Conservation (phyloP, 2,888 invertebrate species). For the Drosophila infuscata region DNA sequence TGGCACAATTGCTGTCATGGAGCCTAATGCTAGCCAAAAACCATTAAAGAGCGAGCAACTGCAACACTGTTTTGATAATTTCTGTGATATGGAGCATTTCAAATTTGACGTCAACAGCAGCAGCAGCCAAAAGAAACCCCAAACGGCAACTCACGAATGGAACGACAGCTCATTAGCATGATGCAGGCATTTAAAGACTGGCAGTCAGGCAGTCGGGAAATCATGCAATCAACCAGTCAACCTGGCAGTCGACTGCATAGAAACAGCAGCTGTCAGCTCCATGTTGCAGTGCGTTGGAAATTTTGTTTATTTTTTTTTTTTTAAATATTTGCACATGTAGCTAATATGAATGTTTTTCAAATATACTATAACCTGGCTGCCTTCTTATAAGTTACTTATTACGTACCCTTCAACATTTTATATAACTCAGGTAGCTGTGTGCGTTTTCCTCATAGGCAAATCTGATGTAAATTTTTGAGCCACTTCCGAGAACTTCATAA, state of each 20-base stretch:
- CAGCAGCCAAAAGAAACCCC: constrained; percentile 24
- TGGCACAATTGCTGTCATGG: constrained; percentile 12
- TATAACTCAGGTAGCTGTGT: no score
- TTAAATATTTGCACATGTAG: constrained; percentile 1
- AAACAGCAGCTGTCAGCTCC: constrained; percentile 10
- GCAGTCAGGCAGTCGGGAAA: constrained; percentile 14
- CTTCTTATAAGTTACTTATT: not conserved
- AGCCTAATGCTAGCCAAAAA: constrained; percentile 9
- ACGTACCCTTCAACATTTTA: not conserved
- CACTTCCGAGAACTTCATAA: not conserved
- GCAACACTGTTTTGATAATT: constrained; percentile 40
- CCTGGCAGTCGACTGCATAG: constrained; percentile 9
- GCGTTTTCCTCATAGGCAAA: not conserved
- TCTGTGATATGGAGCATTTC: constrained; percentile 13
- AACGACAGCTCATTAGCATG: constrained; percentile 52
- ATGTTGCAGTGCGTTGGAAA: constrained; percentile 1
- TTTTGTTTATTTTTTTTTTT: constrained; percentile 6
- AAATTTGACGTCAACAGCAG: constrained; percentile 27
- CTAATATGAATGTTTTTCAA: not conserved
- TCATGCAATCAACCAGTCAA: constrained; percentile 12
- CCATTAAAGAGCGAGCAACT: constrained; percentile 8
- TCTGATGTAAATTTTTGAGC: not conserved
- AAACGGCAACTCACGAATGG: constrained; percentile 27
- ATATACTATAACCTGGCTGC: not conserved
- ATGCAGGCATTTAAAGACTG: constrained; percentile 21